phyloP scores from a whole-genome alignment of 2,888 invertebrate species.

The Fragum fragum region DNA sequence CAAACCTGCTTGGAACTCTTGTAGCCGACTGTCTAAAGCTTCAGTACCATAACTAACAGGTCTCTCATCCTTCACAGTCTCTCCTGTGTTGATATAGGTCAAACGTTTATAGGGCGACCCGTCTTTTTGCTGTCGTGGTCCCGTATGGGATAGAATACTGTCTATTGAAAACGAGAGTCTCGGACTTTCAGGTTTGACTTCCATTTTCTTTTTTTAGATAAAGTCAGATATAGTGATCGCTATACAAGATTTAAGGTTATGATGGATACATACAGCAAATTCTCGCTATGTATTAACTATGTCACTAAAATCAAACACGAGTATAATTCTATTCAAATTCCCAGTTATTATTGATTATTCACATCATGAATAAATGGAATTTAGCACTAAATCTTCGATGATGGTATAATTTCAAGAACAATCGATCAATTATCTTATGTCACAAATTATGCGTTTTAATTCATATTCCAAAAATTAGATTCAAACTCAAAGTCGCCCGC shows the following conservation, averaged over 20 bases:
- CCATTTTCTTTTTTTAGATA: constrained; percentile 33
- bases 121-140: neutral
- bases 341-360: too few relatives aligned
- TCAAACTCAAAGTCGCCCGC: neutral
- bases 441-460: neutral
- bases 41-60: constrained; percentile 41
- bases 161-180: constrained; percentile 62
- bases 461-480: neutral
- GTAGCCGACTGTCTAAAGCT: constrained; percentile 37
- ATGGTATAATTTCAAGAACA: too few relatives aligned
- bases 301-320: too few relatives aligned
- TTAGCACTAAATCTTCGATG: too few relatives aligned
- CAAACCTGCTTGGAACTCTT: constrained; percentile 28
- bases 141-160: constrained; percentile 51
- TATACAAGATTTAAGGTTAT: too few relatives aligned
- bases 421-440: too few relatives aligned
- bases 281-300: too few relatives aligned
- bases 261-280: too few relatives aligned
- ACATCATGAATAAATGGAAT: too few relatives aligned
- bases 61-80: neutral
- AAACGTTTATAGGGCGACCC: constrained; percentile 5
- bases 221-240: too few relatives aligned
- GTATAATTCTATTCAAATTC: too few relatives aligned
- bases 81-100: neutral
- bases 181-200: constrained; percentile 18